Evolutionary conservation across 2,797 vertebrate genomes (phyloP).

Genomic region (Hippoglossus hippoglossus): DNA sequence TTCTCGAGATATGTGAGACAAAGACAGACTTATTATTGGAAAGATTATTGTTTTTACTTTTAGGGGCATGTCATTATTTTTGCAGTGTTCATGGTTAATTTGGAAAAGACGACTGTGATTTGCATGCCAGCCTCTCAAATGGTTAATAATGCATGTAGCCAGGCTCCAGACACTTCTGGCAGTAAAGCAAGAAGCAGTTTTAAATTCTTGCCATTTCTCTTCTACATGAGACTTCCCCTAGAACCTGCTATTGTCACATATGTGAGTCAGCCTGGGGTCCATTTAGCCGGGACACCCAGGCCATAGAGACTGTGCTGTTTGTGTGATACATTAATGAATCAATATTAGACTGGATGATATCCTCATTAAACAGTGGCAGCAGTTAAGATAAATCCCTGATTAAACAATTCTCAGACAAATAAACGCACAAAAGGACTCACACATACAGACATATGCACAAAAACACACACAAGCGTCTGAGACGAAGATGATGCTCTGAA

Average conservation of each 20-base stretch:
- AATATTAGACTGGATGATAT: constrained; percentile 14
- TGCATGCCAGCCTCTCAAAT: background rate
- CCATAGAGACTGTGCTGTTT: constrained; percentile 22
- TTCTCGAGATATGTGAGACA: too few relatives aligned
- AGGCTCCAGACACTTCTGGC: constrained; percentile 20
- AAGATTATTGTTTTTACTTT: too few relatives aligned
- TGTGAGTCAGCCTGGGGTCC: constrained; percentile 8
- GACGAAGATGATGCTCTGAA: constrained; percentile 6
- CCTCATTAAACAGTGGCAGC: constrained; percentile 32
- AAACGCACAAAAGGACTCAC: constrained; percentile 10
- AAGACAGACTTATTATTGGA: too few relatives aligned
- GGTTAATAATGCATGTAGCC: background rate
- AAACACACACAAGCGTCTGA: constrained; percentile 8
- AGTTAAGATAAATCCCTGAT: constrained; percentile 28
- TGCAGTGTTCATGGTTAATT: too few relatives aligned
- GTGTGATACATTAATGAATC: constrained; percentile 21
- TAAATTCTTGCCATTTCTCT: constrained; percentile 18
- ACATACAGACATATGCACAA: constrained; percentile 9
- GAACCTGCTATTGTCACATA: constrained; percentile 27
- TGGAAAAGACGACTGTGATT: background rate
- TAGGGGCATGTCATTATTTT: too few relatives aligned
- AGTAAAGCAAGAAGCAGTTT: constrained; percentile 9
- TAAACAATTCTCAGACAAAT: constrained; percentile 33
- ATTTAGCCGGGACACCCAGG: constrained; percentile 20
- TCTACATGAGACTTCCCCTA: constrained; percentile 15